These are phyloP conservation scores for Synaphobranchus kaupii DNA, from an alignment of 2,797 vertebrate genomes.

Conservation along the genomic window DNA sequence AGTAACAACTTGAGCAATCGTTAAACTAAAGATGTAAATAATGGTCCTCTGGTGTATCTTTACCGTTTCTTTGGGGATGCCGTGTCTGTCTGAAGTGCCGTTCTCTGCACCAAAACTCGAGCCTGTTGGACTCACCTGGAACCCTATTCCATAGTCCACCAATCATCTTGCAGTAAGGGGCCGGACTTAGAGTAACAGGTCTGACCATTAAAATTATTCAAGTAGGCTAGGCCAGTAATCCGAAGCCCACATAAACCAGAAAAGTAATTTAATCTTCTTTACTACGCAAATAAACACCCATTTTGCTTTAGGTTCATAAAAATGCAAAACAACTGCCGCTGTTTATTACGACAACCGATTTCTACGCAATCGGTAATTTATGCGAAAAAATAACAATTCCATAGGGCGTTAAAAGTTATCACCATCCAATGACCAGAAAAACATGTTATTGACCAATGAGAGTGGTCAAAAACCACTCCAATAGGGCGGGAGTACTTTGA, in stretches of 20 bases:
- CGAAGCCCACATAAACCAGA: neutral
- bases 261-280: neutral
- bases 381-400: neutral
- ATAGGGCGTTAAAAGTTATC: slow-evolving; percentile 9
- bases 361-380: neutral
- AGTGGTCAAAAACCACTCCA: neutral
- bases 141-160: slow-evolving; percentile 58
- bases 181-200: slow-evolving; percentile 60
- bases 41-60: neutral
- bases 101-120: slow-evolving; percentile 42
- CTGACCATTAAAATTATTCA: neutral
- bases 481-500: neutral
- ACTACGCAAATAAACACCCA: neutral
- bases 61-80: slow-evolving; percentile 38
- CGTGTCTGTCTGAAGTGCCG: slow-evolving; percentile 53
- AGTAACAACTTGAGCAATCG: neutral
- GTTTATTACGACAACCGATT: neutral
- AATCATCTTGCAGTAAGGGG: slow-evolving; percentile 63
- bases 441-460: slow-evolving; percentile 28
- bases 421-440: slow-evolving; percentile 29
- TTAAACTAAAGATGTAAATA: neutral
- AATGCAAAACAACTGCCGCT: neutral
- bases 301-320: neutral
- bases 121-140: slow-evolving; percentile 36
- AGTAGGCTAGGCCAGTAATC: neutral